phyloP scores from a whole-genome alignment of 1,140 invertebrate species.

The Pseudomyrmex pallidus region DNA sequence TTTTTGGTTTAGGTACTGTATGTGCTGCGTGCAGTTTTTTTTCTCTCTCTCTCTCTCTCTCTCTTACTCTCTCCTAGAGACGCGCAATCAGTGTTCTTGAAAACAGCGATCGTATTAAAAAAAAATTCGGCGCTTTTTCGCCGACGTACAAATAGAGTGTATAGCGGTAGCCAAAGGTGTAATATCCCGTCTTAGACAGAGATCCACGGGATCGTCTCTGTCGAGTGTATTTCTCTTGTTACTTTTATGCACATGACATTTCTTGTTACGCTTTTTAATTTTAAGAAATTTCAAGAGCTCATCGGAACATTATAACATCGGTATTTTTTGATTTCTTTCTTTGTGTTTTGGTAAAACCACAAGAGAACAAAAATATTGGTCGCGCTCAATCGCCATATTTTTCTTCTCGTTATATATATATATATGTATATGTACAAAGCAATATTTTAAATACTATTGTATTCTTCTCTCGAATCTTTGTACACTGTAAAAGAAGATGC shows the following conservation, averaged over 20 bases:
- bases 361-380: too few relatives aligned
- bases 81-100: constrained; percentile 72
- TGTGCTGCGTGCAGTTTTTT: constrained; percentile 73
- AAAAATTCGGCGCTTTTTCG: constrained; percentile 69
- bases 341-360: too few relatives aligned
- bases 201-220: constrained; percentile 56
- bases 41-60: constrained; percentile 50
- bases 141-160: constrained; percentile 79
- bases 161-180: constrained; percentile 76
- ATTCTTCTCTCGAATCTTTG: constrained; percentile 65
- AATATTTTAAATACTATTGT: constrained; percentile 70
- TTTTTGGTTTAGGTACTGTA: constrained; percentile 72
- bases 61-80: constrained; percentile 20
- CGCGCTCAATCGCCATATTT: too few relatives aligned
- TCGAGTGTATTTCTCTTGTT: constrained; percentile 63
- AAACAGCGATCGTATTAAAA: constrained; percentile 61
- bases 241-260: constrained; percentile 71
- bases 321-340: constrained; percentile 53
- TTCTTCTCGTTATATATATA: background rate
- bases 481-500: constrained; percentile 51
- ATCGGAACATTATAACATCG: constrained; percentile 50
- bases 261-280: constrained; percentile 53
- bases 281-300: constrained; percentile 18
- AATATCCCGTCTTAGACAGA: constrained; percentile 71
- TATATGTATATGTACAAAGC: constrained; percentile 63